Percentiles rank a stretch among this genome's conserved stretches.
Conservation (phyloP, 35 echinoderm and acorn worm genomes). For the Lytechinus pictus region DNA sequence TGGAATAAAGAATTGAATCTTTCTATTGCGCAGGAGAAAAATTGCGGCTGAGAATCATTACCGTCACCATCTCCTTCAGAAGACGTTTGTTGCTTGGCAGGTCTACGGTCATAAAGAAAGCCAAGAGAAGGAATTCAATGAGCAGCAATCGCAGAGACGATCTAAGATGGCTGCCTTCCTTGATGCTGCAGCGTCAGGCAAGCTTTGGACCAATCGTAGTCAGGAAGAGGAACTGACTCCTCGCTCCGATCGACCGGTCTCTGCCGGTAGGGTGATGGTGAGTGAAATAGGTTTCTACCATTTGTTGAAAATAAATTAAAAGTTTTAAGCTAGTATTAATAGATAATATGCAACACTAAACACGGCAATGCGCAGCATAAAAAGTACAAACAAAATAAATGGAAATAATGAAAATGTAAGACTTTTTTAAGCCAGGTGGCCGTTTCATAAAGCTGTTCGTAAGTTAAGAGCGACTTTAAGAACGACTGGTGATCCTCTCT, state of each 20-base stretch:
- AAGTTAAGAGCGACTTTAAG: too few species aligned
- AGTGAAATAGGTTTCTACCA: background rate
- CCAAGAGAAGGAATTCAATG: conserved; percentile 22
- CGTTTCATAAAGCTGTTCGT: too few species aligned
- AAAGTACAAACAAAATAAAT: too few species aligned
- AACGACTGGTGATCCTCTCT: too few species aligned
- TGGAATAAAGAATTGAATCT: too few species aligned
- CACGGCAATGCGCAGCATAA: too few species aligned
- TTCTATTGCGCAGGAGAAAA: conserved; percentile 82
- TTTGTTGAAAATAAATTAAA: too few species aligned
- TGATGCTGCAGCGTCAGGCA: conserved; percentile 92
- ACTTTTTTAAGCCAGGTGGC: too few species aligned
- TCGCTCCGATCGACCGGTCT: conserved; percentile 48
- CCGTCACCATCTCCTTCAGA: conserved; percentile 59
- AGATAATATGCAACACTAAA: too few species aligned
- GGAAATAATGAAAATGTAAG: too few species aligned
- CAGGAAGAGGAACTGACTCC: conserved; percentile 51
- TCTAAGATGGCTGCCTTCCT: conserved; percentile 94
- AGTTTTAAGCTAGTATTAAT: too few species aligned
- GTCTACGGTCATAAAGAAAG: conserved; percentile 56
- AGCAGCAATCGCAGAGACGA: conserved; percentile 66
- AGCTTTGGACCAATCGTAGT: conserved; percentile 85
- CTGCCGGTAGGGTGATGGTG: conserved; percentile 28
- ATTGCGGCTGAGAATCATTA: conserved; percentile 62
- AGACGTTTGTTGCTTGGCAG: conserved; percentile 75